phyloP scores from a whole-genome alignment of 2,888 invertebrate genomes.

The Xanthorhoe spadicearia region DNA sequence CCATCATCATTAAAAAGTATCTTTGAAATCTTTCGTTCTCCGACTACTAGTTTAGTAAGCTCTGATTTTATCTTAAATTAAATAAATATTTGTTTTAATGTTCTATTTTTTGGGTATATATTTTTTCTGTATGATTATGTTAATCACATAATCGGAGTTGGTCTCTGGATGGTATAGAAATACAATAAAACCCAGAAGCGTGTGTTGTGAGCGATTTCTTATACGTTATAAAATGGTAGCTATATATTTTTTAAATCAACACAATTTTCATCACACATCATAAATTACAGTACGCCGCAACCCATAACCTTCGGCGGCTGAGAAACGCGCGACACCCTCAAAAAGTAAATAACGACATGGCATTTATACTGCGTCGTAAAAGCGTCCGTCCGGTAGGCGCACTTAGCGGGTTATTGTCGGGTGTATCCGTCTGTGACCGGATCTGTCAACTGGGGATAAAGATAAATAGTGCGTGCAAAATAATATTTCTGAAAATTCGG shows the following conservation, averaged over 20 bases:
- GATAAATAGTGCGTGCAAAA: slow-evolving; percentile 12
- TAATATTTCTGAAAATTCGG: not conserved
- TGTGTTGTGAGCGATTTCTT: too few species aligned
- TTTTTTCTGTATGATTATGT: too few species aligned
- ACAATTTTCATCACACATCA: slow-evolving; percentile 13
- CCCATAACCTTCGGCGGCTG: slow-evolving; percentile 19
- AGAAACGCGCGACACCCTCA: slow-evolving; percentile 34
- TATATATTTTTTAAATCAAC: slow-evolving; percentile 6
- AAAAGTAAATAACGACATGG: slow-evolving; percentile 40
- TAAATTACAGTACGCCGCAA: slow-evolving; percentile 21
- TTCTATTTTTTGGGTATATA: too few species aligned
- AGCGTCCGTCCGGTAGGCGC: slow-evolving; percentile 45
- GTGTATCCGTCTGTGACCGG: slow-evolving; percentile 44
- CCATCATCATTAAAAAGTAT: too few species aligned
- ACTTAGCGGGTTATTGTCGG: slow-evolving; percentile 47
- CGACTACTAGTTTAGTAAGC: too few species aligned
- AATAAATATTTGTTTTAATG: too few species aligned
- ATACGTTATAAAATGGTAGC: too few species aligned
- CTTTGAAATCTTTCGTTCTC: too few species aligned
- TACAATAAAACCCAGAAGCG: too few species aligned
- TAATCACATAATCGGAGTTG: too few species aligned
- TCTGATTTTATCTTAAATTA: too few species aligned
- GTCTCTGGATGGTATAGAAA: too few species aligned
- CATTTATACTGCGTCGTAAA: slow-evolving; percentile 45
- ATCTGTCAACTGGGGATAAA: slow-evolving; percentile 29